A percentile compares a stretch with the other conserved stretches of the same genome.
phyloP scores from a whole-genome alignment of 1,140 invertebrate genomes.

The Daktulosphaira vitifoliae region DNA sequence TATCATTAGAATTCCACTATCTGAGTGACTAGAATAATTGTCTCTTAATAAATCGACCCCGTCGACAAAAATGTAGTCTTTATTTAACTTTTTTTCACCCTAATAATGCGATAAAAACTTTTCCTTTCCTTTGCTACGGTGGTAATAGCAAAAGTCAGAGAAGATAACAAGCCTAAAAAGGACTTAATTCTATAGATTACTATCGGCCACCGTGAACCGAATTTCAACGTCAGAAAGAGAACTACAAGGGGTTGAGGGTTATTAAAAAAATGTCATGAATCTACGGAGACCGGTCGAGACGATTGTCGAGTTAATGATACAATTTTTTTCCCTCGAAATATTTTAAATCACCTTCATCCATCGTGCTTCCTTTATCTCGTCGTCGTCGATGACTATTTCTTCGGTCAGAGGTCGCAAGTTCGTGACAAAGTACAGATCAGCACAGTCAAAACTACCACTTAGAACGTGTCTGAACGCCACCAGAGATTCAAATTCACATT shows the following conservation, averaged over 20 bases:
- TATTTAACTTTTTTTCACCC: not conserved
- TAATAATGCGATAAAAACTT: no score
- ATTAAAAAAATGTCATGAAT: slow-evolving; percentile 29
- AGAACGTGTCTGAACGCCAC: slow-evolving; percentile 69
- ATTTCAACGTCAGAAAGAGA: no score
- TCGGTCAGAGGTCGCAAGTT: slow-evolving; percentile 57
- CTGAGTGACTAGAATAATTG: slow-evolving; percentile 10
- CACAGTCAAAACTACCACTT: slow-evolving; percentile 63
- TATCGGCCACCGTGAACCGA: not conserved
- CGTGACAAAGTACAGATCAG: slow-evolving; percentile 74
- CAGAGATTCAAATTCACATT: slow-evolving; percentile 62
- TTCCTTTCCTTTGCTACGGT: no score
- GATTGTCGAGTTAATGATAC: slow-evolving; percentile 16
- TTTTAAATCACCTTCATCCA: slow-evolving; percentile 62
- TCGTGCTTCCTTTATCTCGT: slow-evolving; percentile 63
- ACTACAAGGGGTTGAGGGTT: slow-evolving; percentile 11
- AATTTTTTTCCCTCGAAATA: slow-evolving; percentile 22
- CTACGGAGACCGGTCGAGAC: not conserved
- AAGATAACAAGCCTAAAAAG: slow-evolving; percentile 23
- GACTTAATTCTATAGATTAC: slow-evolving; percentile 29
- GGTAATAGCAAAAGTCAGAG: slow-evolving; percentile 9
- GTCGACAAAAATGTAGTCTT: not conserved
- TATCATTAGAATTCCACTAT: no score
- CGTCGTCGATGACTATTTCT: slow-evolving; percentile 57
- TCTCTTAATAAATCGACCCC: not conserved